These are phyloP conservation scores for Lithophane leautieri DNA, from an alignment of 2,888 invertebrate genomes.

Conservation along the genomic window DNA sequence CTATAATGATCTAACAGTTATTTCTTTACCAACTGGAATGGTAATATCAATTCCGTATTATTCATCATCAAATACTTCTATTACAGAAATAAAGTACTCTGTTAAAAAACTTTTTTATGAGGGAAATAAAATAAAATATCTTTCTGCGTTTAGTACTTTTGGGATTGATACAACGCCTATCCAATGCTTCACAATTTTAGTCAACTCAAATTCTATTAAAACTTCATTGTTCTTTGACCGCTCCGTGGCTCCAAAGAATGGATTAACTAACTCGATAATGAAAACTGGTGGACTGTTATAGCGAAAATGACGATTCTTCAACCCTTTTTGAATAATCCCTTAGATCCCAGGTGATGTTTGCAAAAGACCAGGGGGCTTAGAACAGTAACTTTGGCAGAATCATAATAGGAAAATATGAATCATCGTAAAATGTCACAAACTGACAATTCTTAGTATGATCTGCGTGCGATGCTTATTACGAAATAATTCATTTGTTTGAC, in stretches of 20 bases:
- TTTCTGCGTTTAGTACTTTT: conserved; percentile 3
- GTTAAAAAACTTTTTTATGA: conserved; percentile 46
- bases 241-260: not conserved
- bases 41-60: conserved; percentile 2
- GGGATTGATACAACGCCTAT: not conserved
- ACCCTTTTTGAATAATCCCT: not conserved
- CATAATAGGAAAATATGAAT: too few species aligned
- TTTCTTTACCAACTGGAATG: not conserved
- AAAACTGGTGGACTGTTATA: too few species aligned
- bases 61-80: conserved; percentile 29
- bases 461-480: too few species aligned
- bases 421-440: too few species aligned
- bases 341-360: too few species aligned
- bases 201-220: not conserved
- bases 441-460: too few species aligned
- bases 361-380: too few species aligned
- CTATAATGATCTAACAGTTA: conserved; percentile 23
- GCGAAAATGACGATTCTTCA: not conserved
- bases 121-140: conserved; percentile 24
- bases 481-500: too few species aligned
- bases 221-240: not conserved
- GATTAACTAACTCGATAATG: not conserved
- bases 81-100: conserved; percentile 28
- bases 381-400: too few species aligned
- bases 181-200: not conserved